A percentile compares a stretch with the other conserved stretches of the same genome.
Evolutionary conservation across 2,113 vertebrate species (phyloP).

Genomic region (Spea multiplicata): DNA sequence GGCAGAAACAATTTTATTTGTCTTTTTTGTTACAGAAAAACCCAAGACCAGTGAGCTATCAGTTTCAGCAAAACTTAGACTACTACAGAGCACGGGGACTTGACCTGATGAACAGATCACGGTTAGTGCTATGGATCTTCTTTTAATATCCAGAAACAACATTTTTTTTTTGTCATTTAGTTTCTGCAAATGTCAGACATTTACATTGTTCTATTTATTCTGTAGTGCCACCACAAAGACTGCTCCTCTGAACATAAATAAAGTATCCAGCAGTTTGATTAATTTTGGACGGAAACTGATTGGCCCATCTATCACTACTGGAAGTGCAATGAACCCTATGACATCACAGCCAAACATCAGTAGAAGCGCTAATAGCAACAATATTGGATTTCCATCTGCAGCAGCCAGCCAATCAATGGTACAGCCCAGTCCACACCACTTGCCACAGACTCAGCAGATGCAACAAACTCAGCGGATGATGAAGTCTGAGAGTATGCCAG

Average conservation of each 20-base stretch:
- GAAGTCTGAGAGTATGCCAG: constrained; percentile 97
- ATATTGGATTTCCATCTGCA: not conserved
- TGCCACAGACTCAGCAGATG: constrained; percentile 53
- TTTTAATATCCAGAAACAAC: too few species aligned
- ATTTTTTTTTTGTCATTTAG: too few species aligned
- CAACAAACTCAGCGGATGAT: constrained; percentile 82
- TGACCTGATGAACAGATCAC: constrained; percentile 89
- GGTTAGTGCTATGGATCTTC: constrained; percentile 65
- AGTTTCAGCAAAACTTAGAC: constrained; percentile 96
- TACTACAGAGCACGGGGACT: constrained; percentile 96
- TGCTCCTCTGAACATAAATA: constrained; percentile 92
- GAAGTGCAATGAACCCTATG: constrained; percentile 57
- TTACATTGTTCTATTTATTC: not conserved
- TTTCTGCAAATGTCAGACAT: not conserved
- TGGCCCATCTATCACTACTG: constrained; percentile 75
- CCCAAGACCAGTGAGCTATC: constrained; percentile 88
- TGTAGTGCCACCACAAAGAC: constrained; percentile 70
- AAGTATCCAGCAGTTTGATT: constrained; percentile 92
- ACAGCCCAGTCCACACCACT: not conserved
- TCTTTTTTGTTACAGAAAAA: constrained; percentile 73
- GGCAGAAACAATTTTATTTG: not conserved
- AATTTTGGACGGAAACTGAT: constrained; percentile 95
- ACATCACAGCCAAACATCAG: constrained; percentile 56
- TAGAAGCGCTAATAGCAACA: constrained; percentile 53
- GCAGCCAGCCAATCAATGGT: not conserved